Conservation (phyloP, 2,797 vertebrate species). For the Onychomys torridus region DNA sequence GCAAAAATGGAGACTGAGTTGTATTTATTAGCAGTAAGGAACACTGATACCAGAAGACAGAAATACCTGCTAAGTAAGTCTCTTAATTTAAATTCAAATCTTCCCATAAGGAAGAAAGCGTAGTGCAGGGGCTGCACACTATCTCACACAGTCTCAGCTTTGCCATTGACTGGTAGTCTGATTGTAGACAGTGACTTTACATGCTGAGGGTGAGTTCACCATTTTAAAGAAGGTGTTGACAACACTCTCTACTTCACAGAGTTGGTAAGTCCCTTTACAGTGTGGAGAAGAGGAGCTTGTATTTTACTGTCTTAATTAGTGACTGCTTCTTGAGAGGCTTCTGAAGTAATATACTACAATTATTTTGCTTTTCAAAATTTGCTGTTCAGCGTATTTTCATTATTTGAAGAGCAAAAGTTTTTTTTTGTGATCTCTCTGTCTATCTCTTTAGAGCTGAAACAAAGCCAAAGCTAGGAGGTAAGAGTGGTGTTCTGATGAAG, state of each 20-base stretch:
- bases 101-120: not conserved
- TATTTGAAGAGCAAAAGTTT: not conserved
- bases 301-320: constrained; percentile 3
- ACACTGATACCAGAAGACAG: not conserved
- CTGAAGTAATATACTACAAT: not conserved
- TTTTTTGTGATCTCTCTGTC: not conserved
- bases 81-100: not conserved
- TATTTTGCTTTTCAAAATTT: not conserved
- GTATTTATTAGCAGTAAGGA: not conserved
- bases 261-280: not conserved
- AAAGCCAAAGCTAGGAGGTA: not conserved
- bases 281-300: not conserved
- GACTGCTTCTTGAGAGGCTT: not conserved
- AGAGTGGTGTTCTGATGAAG: not conserved
- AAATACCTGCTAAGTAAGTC: not conserved
- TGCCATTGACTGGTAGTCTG: not conserved
- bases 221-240: not conserved
- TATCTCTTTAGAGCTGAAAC: not conserved
- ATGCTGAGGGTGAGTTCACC: not conserved
- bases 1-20: not conserved
- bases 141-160: not conserved
- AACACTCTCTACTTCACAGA: not conserved
- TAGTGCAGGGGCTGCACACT: not conserved
- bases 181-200: not conserved
- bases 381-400: not conserved